Evolutionary conservation across 2,888 invertebrate species (phyloP), one percentile per base, ranked within the genome.

Genomic region (Pyrrhosoma nymphula): DNA sequence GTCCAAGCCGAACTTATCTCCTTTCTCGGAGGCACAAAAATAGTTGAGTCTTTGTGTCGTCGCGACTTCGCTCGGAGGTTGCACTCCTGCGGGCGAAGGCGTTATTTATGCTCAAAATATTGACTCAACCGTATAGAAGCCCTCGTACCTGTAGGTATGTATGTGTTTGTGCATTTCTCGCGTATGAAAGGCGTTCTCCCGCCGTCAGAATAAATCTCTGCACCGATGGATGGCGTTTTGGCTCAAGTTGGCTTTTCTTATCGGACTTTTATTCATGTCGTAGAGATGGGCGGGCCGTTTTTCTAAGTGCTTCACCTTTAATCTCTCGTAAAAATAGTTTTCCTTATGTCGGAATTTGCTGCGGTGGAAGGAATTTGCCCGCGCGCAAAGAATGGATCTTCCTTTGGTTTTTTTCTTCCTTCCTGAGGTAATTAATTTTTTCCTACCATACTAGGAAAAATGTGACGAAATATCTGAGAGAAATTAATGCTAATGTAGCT

Each of bases 101-200:
- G 30, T 82, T 69, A 69, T 69, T 82, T 82, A 82, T 82, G 69
- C 69, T 69, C 69, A 69, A 69, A 69, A 69, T 69, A 69, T 69
- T 69, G 69, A 69, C 69, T 69, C n/a, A 26, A 47, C 69, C 26
- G n/a, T 26, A 47, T 47, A 8, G 47, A 47, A 47, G 47, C 4
- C 47, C 47, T 47, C 47, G 69, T 10, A 8, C 6, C 69, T n/a
- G 23, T 69, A 26, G 20, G n/a, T 4, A 69, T 69, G 12, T 69
- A 60, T 20, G 20, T 47, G 47, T 47, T 60, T 20, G 69, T 26
- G 26, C n/a, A 69, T 69, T 69, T 69, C 69, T 69, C 26, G 26
- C 69, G 10, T n/a, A 69, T 69, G 69, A 69, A 69, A 69, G 69
- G 69, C n/a, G 69, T 26, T 69, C n/a, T n/a, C 69, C 47, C 2